Evolutionary conservation across 2,888 invertebrate species (phyloP).

Genomic region (Psococerastis gibbosa): DNA sequence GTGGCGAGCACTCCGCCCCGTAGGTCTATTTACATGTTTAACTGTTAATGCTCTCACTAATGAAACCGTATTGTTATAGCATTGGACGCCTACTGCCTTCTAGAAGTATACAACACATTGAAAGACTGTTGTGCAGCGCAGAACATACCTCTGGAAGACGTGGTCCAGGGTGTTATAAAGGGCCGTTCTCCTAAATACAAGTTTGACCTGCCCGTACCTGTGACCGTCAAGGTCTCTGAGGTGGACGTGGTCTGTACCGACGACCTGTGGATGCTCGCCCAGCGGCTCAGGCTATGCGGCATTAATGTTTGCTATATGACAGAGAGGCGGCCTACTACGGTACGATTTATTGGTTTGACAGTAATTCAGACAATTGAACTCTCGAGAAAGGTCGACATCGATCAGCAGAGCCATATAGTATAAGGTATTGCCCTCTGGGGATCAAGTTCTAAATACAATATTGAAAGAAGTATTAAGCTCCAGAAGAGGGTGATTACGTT

Average conservation of each 20-base stretch:
- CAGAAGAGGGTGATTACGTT: too few relatives aligned
- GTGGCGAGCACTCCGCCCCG: too few relatives aligned
- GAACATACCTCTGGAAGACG: constrained; percentile 40
- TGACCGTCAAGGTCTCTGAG: constrained; percentile 20
- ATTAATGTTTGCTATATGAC: constrained; percentile 36
- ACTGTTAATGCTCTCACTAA: too few relatives aligned
- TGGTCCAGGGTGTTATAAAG: constrained; percentile 32
- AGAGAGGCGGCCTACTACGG: not conserved
- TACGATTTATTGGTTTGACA: too few relatives aligned
- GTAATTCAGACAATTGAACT: too few relatives aligned
- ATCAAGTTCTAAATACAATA: too few relatives aligned
- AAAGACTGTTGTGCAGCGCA: constrained; percentile 29
- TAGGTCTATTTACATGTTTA: too few relatives aligned
- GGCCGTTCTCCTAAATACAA: constrained; percentile 19
- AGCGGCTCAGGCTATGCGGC: constrained; percentile 41
- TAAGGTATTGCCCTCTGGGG: too few relatives aligned
- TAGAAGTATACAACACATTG: constrained; percentile 57
- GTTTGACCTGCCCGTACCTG: constrained; percentile 23
- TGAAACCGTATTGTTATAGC: too few relatives aligned
- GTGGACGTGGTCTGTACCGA: constrained; percentile 38
- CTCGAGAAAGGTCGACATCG: too few relatives aligned
- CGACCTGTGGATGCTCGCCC: constrained; percentile 36
- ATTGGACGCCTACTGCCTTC: constrained; percentile 68
- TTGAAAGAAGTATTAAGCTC: too few relatives aligned
- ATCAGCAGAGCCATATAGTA: too few relatives aligned